phyloP scores from a whole-genome alignment of 2,113 vertebrate species.

The Diphyllodes magnificus region DNA sequence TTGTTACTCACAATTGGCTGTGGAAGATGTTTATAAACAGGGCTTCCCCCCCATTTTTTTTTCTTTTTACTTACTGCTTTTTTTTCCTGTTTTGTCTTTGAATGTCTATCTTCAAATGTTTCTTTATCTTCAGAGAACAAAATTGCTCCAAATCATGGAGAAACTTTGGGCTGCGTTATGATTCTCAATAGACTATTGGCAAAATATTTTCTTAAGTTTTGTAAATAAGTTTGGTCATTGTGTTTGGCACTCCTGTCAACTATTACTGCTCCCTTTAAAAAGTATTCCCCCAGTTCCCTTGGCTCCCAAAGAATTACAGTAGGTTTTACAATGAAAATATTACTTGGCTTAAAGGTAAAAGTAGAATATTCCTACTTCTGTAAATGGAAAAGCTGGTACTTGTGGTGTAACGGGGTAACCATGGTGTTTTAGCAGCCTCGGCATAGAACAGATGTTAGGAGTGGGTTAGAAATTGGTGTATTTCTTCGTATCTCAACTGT shows the following conservation, averaged over 20 bases:
- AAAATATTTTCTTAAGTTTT: background rate
- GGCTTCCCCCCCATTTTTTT: rapidly evolving
- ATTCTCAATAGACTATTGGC: background rate
- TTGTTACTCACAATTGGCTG: background rate
- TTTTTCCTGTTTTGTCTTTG: background rate
- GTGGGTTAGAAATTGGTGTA: background rate
- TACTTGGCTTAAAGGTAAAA: background rate
- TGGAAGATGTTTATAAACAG: background rate
- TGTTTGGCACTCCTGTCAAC: background rate
- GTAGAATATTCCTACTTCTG: background rate
- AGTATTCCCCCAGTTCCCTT: background rate
- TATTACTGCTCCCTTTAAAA: background rate
- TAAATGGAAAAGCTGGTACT: background rate
- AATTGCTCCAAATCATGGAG: background rate
- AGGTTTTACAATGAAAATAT: background rate
- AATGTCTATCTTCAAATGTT: background rate
- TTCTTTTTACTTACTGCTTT: background rate
- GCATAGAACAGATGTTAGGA: background rate
- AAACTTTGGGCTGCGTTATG: background rate
- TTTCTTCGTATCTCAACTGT: background rate
- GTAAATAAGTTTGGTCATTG: background rate
- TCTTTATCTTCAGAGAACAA: background rate
- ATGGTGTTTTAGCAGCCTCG: rapidly evolving
- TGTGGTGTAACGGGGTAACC: background rate
- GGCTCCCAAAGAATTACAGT: background rate